phyloP scores from a whole-genome alignment of 2,113 vertebrate species.

The Indri indri region DNA sequence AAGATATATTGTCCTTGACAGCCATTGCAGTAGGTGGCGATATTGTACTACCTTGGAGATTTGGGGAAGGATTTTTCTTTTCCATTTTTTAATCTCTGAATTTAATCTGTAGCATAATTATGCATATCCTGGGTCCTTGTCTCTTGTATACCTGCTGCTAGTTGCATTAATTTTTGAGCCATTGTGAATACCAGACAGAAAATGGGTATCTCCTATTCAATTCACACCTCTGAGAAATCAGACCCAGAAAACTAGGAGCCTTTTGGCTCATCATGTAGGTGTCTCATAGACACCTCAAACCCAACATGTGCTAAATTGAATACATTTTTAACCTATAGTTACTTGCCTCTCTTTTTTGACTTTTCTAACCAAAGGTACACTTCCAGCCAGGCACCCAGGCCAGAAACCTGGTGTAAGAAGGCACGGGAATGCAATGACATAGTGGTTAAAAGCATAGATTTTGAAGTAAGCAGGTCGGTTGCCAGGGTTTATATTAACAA shows the following conservation, averaged over 20 bases:
- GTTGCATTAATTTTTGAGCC: not conserved
- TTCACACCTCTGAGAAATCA: not conserved
- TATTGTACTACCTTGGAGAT: slow-evolving; percentile 40
- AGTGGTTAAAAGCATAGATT: not conserved
- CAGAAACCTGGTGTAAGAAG: not conserved
- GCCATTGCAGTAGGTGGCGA: slow-evolving; percentile 56
- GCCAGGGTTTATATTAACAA: not conserved
- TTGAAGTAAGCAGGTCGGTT: not conserved
- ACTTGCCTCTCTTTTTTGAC: not conserved
- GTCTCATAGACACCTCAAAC: not conserved
- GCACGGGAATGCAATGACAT: not conserved
- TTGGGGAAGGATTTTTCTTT: not conserved
- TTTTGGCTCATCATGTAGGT: not conserved
- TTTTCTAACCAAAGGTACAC: not conserved
- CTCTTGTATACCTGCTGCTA: not conserved
- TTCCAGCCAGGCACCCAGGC: not conserved
- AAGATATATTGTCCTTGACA: not conserved
- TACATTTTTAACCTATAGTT: not conserved
- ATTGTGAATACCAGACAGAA: not conserved
- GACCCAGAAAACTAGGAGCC: not conserved
- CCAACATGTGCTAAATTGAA: not conserved
- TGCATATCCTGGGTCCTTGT: not conserved
- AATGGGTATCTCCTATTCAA: not conserved
- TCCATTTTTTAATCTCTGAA: not conserved
- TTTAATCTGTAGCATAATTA: not conserved